Evolutionary conservation across 2,888 invertebrate genomes (phyloP).

Genomic region (Watsonalla binaria): DNA sequence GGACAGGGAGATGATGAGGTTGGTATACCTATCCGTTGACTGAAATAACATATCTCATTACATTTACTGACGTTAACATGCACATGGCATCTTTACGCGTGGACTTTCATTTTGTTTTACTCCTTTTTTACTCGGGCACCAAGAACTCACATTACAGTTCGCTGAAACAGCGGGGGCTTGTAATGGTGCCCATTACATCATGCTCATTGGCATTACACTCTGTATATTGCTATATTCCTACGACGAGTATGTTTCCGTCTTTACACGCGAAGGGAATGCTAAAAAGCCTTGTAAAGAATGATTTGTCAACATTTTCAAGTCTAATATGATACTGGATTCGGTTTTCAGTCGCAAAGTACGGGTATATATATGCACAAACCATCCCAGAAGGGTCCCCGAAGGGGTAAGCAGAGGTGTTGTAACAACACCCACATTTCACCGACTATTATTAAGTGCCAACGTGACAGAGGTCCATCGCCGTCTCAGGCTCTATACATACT

Average conservation of each 20-base stretch:
- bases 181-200: conserved; percentile 10
- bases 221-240: conserved; percentile 11
- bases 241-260: background rate
- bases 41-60: conserved; percentile 37
- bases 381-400: too few species aligned
- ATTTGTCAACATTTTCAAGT: too few species aligned
- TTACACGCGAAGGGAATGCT: background rate
- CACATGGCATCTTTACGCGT: conserved; percentile 36
- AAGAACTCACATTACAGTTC: conserved; percentile 19
- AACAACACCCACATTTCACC: too few species aligned
- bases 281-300: background rate
- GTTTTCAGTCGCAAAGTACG: too few species aligned
- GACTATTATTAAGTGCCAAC: too few species aligned
- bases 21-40: too few species aligned
- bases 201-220: conserved; percentile 10
- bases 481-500: too few species aligned
- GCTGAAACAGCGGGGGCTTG: conserved; percentile 7
- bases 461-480: too few species aligned
- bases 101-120: conserved; percentile 35
- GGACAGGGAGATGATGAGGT: too few species aligned
- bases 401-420: too few species aligned
- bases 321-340: too few species aligned
- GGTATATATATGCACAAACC: too few species aligned
- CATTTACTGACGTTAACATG: conserved; percentile 32
- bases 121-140: conserved; percentile 24